phyloP scores from a whole-genome alignment of 2,888 invertebrate species.

The Smittia aterrima region DNA sequence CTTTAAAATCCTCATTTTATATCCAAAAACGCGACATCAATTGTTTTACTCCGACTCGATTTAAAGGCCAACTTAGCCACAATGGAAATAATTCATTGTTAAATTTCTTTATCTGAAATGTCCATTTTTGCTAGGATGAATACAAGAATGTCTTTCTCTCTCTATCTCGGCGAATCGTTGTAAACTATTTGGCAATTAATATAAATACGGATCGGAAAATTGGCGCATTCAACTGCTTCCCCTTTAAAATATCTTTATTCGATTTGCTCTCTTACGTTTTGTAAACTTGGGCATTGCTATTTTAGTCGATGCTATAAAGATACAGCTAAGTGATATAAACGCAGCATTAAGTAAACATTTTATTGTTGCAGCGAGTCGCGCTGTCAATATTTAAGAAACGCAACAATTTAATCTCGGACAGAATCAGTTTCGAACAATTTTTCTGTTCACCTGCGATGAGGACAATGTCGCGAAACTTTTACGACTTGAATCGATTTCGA shows the following conservation, averaged over 20 bases:
- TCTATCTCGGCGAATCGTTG: no score
- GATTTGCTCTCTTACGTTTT: background rate
- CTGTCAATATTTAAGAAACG: background rate
- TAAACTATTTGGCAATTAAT: conserved; percentile 37
- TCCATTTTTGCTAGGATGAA: background rate
- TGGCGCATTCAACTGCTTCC: conserved; percentile 12
- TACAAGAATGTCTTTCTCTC: background rate
- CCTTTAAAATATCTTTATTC: conserved; percentile 11
- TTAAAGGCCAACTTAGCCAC: background rate
- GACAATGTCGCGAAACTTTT: no score
- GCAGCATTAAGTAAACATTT: conserved; percentile 11
- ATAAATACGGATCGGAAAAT: conserved; percentile 18
- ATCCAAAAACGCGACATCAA: conserved; percentile 7
- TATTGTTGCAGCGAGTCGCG: background rate
- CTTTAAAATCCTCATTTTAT: background rate
- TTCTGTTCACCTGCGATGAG: no score
- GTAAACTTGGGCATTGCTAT: conserved; percentile 5
- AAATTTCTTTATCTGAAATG: background rate
- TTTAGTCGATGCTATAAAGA: background rate
- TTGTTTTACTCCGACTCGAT: background rate
- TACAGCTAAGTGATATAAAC: conserved; percentile 4
- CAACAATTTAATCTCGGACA: conserved; percentile 2
- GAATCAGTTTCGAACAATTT: background rate
- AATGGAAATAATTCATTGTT: conserved; percentile 12
- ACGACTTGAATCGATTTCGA: no score